A percentile compares a stretch with the other conserved stretches of the same genome.
These are phyloP conservation scores for Anguilla anguilla DNA, from an alignment of 2,797 vertebrate genomes.

Conservation along the genomic window DNA sequence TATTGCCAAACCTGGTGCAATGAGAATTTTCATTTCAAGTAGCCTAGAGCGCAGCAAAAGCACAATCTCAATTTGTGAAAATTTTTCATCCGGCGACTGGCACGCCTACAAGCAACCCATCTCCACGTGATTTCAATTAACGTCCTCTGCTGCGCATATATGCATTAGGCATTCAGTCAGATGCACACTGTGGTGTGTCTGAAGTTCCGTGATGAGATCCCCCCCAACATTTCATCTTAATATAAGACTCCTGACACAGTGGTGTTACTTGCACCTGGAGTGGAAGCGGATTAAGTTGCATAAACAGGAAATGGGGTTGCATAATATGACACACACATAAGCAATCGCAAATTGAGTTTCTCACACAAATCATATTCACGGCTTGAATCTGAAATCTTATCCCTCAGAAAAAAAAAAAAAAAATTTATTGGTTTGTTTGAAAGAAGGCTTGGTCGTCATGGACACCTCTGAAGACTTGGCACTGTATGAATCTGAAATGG, in stretches of 20 bases:
- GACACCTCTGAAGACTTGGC: not conserved
- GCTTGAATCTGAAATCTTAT: not conserved
- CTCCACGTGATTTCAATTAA: not conserved
- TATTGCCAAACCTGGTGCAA: not conserved
- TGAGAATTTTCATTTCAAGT: not conserved
- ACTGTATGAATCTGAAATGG: not conserved
- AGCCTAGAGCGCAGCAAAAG: not conserved
- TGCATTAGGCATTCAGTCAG: not conserved
- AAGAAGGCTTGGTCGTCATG: not conserved
- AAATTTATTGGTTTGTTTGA: not conserved
- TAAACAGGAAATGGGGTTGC: not conserved
- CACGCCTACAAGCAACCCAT: not conserved
- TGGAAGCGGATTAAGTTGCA: not conserved
- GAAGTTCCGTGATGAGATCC: not conserved
- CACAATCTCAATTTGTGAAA: not conserved
- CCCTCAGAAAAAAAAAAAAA: not conserved
- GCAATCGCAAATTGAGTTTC: not conserved
- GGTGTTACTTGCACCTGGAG: too few relatives aligned
- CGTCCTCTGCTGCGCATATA: not conserved
- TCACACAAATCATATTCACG: not conserved
- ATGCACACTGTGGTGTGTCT: not conserved
- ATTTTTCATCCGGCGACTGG: not conserved
- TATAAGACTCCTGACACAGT: not conserved
- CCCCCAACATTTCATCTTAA: not conserved
- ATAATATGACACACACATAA: not conserved